A percentile compares a stretch with the other conserved stretches of the same genome.
Evolutionary conservation across 1,140 invertebrate genomes (phyloP).

Genomic region (Popillia japonica): DNA sequence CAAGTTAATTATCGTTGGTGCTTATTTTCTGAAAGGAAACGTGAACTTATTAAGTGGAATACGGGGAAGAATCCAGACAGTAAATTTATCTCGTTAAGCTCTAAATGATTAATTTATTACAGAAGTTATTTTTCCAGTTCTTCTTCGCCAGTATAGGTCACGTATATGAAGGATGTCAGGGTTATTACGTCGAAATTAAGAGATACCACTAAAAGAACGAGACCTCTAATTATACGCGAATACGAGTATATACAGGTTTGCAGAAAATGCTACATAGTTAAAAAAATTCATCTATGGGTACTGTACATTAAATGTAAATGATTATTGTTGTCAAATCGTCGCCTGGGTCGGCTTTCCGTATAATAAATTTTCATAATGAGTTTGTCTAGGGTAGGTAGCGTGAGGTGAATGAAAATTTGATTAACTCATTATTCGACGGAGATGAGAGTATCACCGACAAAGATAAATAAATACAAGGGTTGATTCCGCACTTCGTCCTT

Average conservation of each 20-base stretch:
- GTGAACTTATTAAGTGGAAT: not conserved
- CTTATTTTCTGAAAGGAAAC: no score
- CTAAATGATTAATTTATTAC: not conserved
- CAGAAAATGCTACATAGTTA: no score
- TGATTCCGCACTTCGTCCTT: not conserved
- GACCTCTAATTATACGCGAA: no score
- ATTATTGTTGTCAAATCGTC: no score
- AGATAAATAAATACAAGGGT: conserved; percentile 6
- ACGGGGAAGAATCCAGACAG: not conserved
- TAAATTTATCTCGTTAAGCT: not conserved
- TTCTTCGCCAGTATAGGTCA: not conserved
- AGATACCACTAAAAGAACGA: no score
- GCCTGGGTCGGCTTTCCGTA: not conserved
- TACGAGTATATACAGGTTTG: no score
- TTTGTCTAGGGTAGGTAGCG: not conserved
- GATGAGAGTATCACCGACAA: not conserved
- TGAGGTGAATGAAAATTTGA: not conserved
- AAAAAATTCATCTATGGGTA: no score
- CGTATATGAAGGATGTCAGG: not conserved
- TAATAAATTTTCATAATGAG: not conserved
- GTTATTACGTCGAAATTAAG: conserved; percentile 2
- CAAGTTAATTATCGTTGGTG: no score
- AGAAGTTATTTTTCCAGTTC: not conserved
- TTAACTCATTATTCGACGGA: not conserved
- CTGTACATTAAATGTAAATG: no score